phyloP scores from a whole-genome alignment of 1,140 invertebrate genomes.

The Lepidurus couesii region DNA sequence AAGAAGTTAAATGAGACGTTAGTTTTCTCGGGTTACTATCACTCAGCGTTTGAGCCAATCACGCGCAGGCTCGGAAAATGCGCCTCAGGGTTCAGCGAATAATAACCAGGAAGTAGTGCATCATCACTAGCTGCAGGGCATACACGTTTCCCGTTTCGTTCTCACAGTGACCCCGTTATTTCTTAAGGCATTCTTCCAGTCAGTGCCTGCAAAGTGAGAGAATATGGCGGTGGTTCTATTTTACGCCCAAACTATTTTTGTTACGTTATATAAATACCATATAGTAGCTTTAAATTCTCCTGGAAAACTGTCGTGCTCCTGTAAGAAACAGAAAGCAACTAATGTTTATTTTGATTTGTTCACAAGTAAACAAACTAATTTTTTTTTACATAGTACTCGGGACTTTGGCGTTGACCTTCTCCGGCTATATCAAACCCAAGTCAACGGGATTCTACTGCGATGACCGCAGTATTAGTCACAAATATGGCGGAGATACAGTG shows the following conservation, averaged over 20 bases:
- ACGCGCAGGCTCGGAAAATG: no score
- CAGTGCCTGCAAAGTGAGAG: not conserved
- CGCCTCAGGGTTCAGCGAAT: no score
- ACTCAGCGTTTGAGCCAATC: no score
- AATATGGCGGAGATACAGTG: conserved; percentile 57
- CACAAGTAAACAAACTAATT: not conserved
- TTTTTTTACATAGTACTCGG: not conserved
- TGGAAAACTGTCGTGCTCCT: not conserved
- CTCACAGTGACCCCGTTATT: no score
- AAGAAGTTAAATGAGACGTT: no score
- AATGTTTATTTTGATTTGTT: not conserved
- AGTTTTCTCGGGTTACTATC: no score
- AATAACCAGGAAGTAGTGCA: no score
- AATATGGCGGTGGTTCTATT: not conserved
- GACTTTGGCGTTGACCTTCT: not conserved
- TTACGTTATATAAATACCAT: not conserved
- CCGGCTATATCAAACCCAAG: not conserved
- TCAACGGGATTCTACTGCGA: conserved; percentile 54
- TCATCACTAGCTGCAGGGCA: no score
- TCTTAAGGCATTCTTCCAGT: no score
- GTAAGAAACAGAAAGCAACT: not conserved
- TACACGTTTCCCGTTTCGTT: no score
- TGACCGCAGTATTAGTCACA: conserved; percentile 55
- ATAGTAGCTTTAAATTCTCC: not conserved
- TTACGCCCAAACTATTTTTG: not conserved